These are phyloP conservation scores for Pardosa pseudoannulata DNA, from an alignment of 2,888 invertebrate species.

Conservation along the genomic window DNA sequence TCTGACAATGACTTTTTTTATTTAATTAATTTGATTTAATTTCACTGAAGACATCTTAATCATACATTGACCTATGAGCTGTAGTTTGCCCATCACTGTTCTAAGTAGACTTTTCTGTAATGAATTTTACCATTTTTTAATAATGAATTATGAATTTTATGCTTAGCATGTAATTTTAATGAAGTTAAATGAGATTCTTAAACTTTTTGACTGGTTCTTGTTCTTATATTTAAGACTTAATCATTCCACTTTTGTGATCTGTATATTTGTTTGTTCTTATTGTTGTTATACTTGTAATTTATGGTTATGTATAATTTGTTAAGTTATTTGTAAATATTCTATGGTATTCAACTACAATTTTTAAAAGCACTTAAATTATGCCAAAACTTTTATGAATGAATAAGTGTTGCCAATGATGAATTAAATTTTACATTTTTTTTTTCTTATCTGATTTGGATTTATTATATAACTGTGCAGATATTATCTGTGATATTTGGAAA, in stretches of 20 bases:
- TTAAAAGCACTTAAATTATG: not conserved
- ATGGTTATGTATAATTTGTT: constrained; percentile 35
- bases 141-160: not conserved
- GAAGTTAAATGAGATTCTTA: not conserved
- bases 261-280: constrained; percentile 24
- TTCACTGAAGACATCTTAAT: too few species aligned
- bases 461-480: not conserved
- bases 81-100: too few species aligned
- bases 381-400: constrained; percentile 1
- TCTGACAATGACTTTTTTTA: too few species aligned
- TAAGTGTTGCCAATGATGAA: not conserved
- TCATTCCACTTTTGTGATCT: constrained; percentile 47
- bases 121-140: not conserved
- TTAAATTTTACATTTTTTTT: not conserved
- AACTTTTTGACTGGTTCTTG: not conserved
- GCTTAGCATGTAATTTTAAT: not conserved
- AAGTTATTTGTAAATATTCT: constrained; percentile 55
- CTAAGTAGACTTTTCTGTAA: not conserved
- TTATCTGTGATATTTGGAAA: not conserved
- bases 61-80: too few species aligned
- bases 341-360: not conserved
- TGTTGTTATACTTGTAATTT: constrained; percentile 23
- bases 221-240: not conserved
- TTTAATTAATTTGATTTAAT: too few species aligned
- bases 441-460: not conserved